Base-by-base conservation (phyloP, 2,113 vertebrate genomes). In the Hippocampus abdominalis region DNA sequence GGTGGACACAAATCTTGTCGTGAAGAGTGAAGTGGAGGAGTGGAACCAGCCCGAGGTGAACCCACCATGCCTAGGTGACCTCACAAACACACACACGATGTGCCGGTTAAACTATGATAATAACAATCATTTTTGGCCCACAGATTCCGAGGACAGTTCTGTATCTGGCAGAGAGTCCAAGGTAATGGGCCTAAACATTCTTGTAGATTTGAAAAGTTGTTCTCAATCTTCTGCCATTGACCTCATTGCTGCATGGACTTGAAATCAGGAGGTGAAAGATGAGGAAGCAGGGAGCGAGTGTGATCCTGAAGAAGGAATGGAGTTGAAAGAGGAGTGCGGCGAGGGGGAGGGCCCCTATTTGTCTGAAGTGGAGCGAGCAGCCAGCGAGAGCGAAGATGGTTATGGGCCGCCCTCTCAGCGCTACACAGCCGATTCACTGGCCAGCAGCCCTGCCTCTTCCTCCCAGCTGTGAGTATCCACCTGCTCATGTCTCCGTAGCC, bases 381-480 rank as follows among this genome's bases (percentile, higher is more conserved):
- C 97, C 81, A 98, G 96, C 3, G 98, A 98, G 88, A 99, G 98
- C 16, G 98, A 99, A 61, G 98, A 99, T 54, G 98, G 98, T 53
- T 98, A 97, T 77, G 98, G 96, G 61, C 94, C 96, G 23, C 93
- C 96, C 72, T 97, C 97, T 7, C 97, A 98, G 77, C 96, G 95
- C 42, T 96, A 98, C 88, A 87, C 95, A 0, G 96, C 95, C 0
- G 98, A 99, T 84, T 99, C 98, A 44, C 95, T 96, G 74, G 96
- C 98, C 86, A 99, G 97, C 93, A 99, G 98, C 88, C 98, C 98
- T 0, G 98, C 98, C 66, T 99, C 98, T 49, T 99, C 98, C 59
- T 99, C 98, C 0, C 98, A 99, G 82, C 97, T 99, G 97, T 99
- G 85, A 93, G 97, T 89, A 68, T 71, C 68, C 66, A 8, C 18